Conservation (phyloP, 2,888 invertebrate species). For the Galeopsomyia nigrocyanea region DNA sequence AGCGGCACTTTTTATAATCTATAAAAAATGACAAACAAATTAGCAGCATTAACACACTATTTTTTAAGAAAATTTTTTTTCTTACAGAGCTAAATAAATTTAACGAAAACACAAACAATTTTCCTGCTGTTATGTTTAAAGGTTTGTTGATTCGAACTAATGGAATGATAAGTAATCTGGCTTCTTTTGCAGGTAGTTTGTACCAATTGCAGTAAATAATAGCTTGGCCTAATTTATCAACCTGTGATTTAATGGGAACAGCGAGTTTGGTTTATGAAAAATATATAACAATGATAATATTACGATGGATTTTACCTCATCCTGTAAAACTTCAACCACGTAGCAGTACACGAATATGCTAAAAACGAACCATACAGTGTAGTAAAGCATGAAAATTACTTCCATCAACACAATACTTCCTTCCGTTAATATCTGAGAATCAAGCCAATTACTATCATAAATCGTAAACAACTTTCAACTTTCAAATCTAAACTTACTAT, state of each 20-base stretch:
- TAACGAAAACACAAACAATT: constrained; percentile 55
- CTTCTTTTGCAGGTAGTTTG: no score
- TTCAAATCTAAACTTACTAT: background rate
- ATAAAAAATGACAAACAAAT: background rate
- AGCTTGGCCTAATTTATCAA: no score
- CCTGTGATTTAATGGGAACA: no score
- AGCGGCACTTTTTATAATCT: constrained; percentile 20
- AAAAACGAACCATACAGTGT: constrained; percentile 11
- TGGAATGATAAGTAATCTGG: constrained; percentile 50
- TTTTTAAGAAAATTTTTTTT: background rate
- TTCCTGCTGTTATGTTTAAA: constrained; percentile 56
- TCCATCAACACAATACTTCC: constrained; percentile 18
- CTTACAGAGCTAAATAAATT: constrained; percentile 54
- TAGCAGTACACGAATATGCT: constrained; percentile 26
- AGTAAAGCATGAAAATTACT: constrained; percentile 26
- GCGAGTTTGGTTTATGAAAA: no score
- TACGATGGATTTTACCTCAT: background rate
- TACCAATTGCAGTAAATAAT: no score
- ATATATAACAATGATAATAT: no score
- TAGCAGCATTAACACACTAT: background rate
- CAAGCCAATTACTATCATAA: no score
- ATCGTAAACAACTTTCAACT: background rate
- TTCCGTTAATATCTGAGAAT: background rate
- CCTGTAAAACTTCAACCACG: constrained; percentile 11
- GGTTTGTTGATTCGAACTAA: constrained; percentile 50